Conservation (phyloP, 2,113 vertebrate genomes). For the Forbesichthys agassizii region DNA sequence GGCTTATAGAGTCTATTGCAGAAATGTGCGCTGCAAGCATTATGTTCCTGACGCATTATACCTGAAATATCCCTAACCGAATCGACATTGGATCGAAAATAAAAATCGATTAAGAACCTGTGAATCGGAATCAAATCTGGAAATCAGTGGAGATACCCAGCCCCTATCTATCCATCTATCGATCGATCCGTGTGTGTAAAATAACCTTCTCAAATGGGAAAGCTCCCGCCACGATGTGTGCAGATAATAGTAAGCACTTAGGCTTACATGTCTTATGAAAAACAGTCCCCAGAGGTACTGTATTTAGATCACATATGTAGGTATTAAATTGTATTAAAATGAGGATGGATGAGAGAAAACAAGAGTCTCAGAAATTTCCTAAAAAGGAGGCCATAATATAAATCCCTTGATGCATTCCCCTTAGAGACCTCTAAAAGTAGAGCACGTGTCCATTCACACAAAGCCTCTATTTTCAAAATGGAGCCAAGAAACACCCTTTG, state of each 20-base stretch:
- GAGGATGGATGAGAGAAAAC: conserved; percentile 7
- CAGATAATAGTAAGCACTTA: conserved; percentile 12
- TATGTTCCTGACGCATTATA: no score
- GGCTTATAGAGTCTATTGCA: no score
- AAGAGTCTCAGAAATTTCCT: conserved; percentile 11
- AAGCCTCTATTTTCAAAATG: conserved; percentile 19
- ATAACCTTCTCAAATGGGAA: conserved; percentile 24
- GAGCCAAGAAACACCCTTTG: conserved; percentile 32
- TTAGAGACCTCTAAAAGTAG: conserved; percentile 19
- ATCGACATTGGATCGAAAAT: no score
- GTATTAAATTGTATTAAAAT: conserved; percentile 11
- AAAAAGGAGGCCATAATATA: conserved; percentile 21
- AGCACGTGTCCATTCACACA: conserved; percentile 39
- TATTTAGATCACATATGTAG: conserved; percentile 11
- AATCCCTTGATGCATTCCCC: conserved; percentile 26
- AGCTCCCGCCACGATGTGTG: conserved; percentile 13
- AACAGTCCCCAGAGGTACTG: conserved; percentile 17
- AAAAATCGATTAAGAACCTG: no score
- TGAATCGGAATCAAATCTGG: no score
- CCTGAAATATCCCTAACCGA: no score
- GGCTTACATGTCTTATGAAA: conserved; percentile 7
- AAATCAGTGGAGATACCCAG: no score
- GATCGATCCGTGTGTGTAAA: no score
- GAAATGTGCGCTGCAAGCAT: no score
- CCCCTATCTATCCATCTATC: no score